phyloP scores from a whole-genome alignment of 2,797 vertebrate species.

The Fistularia commersonii region DNA sequence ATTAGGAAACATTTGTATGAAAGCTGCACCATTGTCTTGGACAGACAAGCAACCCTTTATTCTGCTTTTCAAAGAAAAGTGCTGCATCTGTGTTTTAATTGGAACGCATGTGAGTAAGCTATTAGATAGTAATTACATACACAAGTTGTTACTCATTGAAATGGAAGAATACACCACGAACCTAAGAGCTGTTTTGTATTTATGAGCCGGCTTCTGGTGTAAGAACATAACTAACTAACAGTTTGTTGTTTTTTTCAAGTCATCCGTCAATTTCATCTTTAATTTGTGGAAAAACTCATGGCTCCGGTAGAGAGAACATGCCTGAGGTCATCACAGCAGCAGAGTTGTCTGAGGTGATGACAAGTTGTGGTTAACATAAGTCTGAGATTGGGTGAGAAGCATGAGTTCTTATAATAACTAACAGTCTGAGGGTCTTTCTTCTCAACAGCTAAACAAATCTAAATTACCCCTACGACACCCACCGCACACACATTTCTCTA shows the following conservation, averaged over 20 bases:
- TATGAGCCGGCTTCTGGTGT: too few species aligned
- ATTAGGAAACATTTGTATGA: conserved; percentile 12
- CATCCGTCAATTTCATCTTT: neutral
- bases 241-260: too few species aligned
- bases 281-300: neutral
- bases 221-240: too few species aligned
- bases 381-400: conserved; percentile 6
- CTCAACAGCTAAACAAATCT: conserved; percentile 4
- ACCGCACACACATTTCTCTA: conserved; percentile 30
- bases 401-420: conserved; percentile 14
- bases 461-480: conserved; percentile 15
- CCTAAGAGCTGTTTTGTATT: neutral
- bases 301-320: neutral
- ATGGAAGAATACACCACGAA: neutral
- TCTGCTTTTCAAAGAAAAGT: conserved; percentile 35
- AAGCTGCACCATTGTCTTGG: conserved; percentile 33
- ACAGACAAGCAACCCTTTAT: conserved; percentile 49
- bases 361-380: conserved; percentile 8
- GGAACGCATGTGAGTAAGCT: conserved; percentile 10
- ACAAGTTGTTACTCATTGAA: neutral
- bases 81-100: conserved; percentile 39
- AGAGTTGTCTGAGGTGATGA: conserved; percentile 4
- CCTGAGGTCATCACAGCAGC: neutral
- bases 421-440: conserved; percentile 4
- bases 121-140: conserved; percentile 14